A percentile compares a stretch with the other conserved stretches of the same genome.
These are phyloP conservation scores for Antheraea pernyi DNA, from an alignment of 1,140 invertebrate species.

Conservation along the genomic window DNA sequence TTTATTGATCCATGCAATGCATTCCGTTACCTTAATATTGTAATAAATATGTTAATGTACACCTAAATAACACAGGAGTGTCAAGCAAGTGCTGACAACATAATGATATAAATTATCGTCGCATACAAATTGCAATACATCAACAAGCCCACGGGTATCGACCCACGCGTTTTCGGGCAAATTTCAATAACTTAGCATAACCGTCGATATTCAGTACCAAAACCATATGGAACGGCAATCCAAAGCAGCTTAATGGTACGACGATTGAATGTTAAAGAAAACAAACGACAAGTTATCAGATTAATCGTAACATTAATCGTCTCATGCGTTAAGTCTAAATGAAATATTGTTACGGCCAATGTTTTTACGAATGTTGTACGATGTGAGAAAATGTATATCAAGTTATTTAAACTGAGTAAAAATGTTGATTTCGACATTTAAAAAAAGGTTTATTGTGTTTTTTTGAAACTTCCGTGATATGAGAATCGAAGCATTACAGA, in stretches of 20 bases:
- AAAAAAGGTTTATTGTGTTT: too few relatives aligned
- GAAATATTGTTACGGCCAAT: neutral
- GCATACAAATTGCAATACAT: constrained; percentile 23
- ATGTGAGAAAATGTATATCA: too few relatives aligned
- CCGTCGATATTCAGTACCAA: constrained; percentile 21
- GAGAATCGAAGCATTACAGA: too few relatives aligned
- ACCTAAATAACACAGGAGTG: constrained; percentile 17
- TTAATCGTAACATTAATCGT: neutral
- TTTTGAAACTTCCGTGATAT: too few relatives aligned
- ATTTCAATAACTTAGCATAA: constrained; percentile 28
- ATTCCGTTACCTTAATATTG: neutral
- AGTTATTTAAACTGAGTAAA: too few relatives aligned
- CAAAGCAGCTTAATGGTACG: neutral
- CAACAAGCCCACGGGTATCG: constrained; percentile 18
- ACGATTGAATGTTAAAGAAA: neutral
- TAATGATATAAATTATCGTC: constrained; percentile 23
- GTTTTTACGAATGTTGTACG: too few relatives aligned
- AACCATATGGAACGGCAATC: neutral
- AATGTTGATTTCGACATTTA: too few relatives aligned
- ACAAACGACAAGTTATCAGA: neutral
- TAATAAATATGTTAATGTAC: constrained; percentile 12
- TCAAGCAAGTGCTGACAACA: constrained; percentile 9
- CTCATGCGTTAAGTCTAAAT: neutral
- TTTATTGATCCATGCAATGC: neutral
- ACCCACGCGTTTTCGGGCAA: constrained; percentile 24